Evolutionary conservation across 2,797 vertebrate species (phyloP).

Genomic region (Dallia pectoralis): DNA sequence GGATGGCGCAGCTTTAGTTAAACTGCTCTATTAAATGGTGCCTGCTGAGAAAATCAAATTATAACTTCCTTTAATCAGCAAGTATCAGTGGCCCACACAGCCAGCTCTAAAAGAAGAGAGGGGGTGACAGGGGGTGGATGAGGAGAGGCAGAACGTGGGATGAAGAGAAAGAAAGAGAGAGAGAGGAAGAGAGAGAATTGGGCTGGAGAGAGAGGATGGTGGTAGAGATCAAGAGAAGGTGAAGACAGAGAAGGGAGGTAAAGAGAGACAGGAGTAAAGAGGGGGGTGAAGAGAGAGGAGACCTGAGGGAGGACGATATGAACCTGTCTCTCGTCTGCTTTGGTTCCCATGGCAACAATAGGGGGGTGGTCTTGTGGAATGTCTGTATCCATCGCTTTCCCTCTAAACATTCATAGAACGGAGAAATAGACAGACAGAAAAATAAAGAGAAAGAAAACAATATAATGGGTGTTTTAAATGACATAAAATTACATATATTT

Average conservation of each 20-base stretch:
- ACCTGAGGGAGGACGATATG: constrained; percentile 77
- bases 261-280: not conserved
- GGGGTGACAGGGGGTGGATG: not conserved
- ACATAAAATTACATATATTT: constrained; percentile 44
- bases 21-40: constrained; percentile 78
- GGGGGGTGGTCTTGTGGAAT: constrained; percentile 73
- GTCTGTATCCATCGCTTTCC: constrained; percentile 74
- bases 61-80: constrained; percentile 80
- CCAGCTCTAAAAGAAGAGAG: constrained; percentile 51
- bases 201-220: constrained; percentile 19
- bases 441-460: not conserved
- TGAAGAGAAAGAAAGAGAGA: constrained; percentile 5
- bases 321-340: constrained; percentile 77
- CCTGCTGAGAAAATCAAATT: constrained; percentile 80
- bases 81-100: constrained; percentile 78
- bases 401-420: constrained; percentile 59
- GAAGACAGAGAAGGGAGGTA: not conserved
- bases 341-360: constrained; percentile 79
- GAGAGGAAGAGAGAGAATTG: constrained; percentile 20
- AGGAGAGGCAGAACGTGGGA: not conserved
- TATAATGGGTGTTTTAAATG: constrained; percentile 19
- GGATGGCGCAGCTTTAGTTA: constrained; percentile 78
- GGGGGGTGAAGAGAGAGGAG: constrained; percentile 54
- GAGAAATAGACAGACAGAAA: not conserved
- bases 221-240: constrained; percentile 34